These are phyloP conservation scores for Crocodylus rhombifer DNA, from an alignment of 2,797 vertebrate genomes.

Conservation along the genomic window DNA sequence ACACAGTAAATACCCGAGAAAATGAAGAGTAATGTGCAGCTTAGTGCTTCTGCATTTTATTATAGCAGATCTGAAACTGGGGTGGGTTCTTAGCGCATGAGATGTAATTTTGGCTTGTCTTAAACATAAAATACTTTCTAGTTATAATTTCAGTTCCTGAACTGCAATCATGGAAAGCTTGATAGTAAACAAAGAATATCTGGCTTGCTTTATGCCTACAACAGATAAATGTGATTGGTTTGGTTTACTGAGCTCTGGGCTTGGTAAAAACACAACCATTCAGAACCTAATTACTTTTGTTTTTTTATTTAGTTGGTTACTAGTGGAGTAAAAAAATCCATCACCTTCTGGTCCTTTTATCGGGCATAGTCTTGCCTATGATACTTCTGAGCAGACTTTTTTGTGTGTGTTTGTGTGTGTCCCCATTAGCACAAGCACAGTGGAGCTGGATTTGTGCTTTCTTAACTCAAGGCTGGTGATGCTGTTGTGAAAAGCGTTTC, in stretches of 20 bases:
- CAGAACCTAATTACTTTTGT: constrained; percentile 29
- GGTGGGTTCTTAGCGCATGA: fast-evolving
- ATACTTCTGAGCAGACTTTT: constrained; percentile 12
- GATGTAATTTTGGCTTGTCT: background rate
- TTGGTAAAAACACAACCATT: background rate
- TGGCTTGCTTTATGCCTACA: background rate
- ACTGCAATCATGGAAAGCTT: background rate
- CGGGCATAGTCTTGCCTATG: background rate
- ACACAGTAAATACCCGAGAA: background rate
- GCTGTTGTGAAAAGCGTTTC: background rate
- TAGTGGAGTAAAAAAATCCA: background rate
- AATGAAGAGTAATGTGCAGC: background rate
- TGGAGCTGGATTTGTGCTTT: constrained; percentile 6
- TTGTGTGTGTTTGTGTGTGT: background rate
- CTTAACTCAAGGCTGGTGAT: constrained; percentile 4
- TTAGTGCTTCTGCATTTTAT: fast-evolving
- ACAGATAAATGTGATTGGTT: background rate
- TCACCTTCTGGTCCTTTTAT: constrained; percentile 32
- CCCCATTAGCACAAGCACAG: constrained; percentile 34
- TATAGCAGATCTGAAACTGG: background rate
- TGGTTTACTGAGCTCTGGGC: constrained; percentile 19
- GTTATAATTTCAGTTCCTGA: background rate
- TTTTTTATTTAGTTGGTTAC: constrained; percentile 21
- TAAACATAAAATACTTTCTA: background rate
- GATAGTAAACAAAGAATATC: background rate